These are phyloP conservation scores for Seira sanloemensis DNA, from an alignment of 2,888 invertebrate species.

Conservation along the genomic window DNA sequence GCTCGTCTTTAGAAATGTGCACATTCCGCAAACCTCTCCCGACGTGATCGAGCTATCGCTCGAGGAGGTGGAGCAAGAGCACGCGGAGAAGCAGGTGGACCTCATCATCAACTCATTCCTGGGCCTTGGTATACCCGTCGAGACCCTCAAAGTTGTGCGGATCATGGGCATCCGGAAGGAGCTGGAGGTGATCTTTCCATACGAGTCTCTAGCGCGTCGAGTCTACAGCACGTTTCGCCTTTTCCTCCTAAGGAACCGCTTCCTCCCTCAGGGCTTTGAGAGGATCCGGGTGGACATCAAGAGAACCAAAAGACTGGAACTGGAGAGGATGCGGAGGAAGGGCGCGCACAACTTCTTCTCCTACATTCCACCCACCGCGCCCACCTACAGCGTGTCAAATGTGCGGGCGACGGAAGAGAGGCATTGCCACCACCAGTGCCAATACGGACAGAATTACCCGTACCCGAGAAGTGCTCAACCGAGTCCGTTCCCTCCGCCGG, in stretches of 20 bases:
- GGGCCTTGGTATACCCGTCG: constrained; percentile 68
- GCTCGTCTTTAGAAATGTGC: constrained; percentile 67
- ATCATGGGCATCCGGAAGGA: constrained; percentile 64
- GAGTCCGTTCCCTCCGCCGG: constrained; percentile 64
- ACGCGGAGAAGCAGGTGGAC: constrained; percentile 70
- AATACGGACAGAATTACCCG: constrained; percentile 53
- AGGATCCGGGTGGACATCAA: constrained; percentile 67
- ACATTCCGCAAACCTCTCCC: constrained; percentile 64
- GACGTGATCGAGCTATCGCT: constrained; percentile 68
- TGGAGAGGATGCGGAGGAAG: constrained; percentile 66
- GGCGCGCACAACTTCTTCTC: constrained; percentile 63
- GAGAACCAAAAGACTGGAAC: constrained; percentile 68
- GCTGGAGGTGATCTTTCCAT: constrained; percentile 68
- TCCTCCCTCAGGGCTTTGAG: constrained; percentile 64
- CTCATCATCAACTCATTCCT: constrained; percentile 69
- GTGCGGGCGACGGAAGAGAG: constrained; percentile 27
- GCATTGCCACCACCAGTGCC: constrained; percentile 46
- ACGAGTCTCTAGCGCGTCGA: constrained; percentile 67
- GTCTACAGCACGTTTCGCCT: constrained; percentile 68
- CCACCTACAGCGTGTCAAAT: constrained; percentile 55
- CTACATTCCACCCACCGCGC: constrained; percentile 58
- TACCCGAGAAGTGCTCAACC: constrained; percentile 66
- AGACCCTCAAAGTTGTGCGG: constrained; percentile 65
- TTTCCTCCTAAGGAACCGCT: constrained; percentile 62
- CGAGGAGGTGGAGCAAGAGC: constrained; percentile 69